Evolutionary conservation across 2,113 vertebrate species (phyloP).

Genomic region (Toxotes jaculatrix): DNA sequence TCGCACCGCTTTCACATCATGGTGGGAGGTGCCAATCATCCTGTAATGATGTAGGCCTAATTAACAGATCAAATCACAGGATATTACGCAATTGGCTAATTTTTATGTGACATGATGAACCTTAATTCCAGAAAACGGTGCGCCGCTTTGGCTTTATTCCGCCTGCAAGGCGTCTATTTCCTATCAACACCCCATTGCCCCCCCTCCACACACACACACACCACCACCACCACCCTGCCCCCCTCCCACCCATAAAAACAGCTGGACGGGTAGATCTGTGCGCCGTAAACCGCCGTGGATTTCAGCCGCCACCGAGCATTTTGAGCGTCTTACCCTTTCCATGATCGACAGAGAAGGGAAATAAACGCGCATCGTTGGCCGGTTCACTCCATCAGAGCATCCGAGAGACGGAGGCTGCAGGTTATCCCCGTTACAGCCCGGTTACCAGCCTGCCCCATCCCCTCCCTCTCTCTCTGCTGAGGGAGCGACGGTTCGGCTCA

Average conservation of each 20-base stretch:
- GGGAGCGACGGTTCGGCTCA: constrained; percentile 70
- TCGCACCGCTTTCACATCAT: constrained; percentile 58
- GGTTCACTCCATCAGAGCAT: constrained; percentile 76
- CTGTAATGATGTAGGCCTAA: constrained; percentile 68
- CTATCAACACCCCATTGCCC: constrained; percentile 61
- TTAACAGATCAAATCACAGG: constrained; percentile 47
- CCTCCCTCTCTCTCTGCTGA: constrained; percentile 73
- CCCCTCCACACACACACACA: background rate
- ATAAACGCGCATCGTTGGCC: constrained; percentile 58
- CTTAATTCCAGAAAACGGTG: constrained; percentile 20
- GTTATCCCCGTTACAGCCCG: constrained; percentile 75
- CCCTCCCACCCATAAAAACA: constrained; percentile 77
- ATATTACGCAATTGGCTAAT: constrained; percentile 26
- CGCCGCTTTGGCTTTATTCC: constrained; percentile 42
- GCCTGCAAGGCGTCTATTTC: constrained; percentile 65
- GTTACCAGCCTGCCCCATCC: constrained; percentile 78
- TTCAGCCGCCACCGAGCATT: background rate
- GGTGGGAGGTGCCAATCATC: constrained; percentile 79
- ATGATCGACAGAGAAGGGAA: constrained; percentile 68
- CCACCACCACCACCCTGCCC: background rate
- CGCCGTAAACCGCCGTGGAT: constrained; percentile 5
- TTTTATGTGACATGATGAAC: background rate
- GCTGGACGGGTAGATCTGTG: constrained; percentile 72
- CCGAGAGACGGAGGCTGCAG: constrained; percentile 75
- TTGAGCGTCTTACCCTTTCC: constrained; percentile 79